Percentiles rank a stretch among this genome's conserved stretches.
Evolutionary conservation across 2,113 vertebrate genomes (phyloP).

Genomic region (Gambusia affinis): DNA sequence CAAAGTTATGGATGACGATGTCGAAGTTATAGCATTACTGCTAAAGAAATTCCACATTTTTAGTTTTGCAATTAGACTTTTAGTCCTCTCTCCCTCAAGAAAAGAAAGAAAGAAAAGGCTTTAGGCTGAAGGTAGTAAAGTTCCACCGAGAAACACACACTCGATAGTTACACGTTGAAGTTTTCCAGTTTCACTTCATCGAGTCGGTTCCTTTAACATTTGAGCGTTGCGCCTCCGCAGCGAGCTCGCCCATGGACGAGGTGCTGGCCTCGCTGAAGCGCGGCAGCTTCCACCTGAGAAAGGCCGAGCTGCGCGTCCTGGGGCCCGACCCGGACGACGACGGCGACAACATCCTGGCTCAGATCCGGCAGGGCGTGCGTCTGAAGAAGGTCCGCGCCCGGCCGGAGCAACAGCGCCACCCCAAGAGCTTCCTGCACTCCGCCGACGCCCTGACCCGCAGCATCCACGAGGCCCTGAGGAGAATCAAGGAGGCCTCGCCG

Average conservation of each 20-base stretch:
- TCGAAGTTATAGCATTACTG: too few species aligned
- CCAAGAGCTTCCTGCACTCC: slow-evolving; percentile 84
- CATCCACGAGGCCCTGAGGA: slow-evolving; percentile 94
- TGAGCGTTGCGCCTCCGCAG: slow-evolving; percentile 66
- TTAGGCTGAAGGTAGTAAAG: too few species aligned
- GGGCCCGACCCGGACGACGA: slow-evolving; percentile 93
- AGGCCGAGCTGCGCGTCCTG: slow-evolving; percentile 93
- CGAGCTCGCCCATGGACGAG: slow-evolving; percentile 98
- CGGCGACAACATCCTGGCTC: slow-evolving; percentile 95
- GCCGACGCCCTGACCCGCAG: slow-evolving; percentile 93
- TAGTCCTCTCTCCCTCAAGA: too few species aligned
- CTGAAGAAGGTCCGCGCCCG: slow-evolving; percentile 89
- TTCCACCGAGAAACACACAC: too few species aligned
- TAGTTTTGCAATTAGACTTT: too few species aligned
- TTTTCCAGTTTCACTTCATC: background rate
- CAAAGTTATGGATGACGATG: too few species aligned
- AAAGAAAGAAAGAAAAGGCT: too few species aligned
- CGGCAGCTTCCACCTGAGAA: slow-evolving; percentile 95
- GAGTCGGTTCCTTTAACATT: background rate
- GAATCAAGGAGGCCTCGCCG: slow-evolving; percentile 97
- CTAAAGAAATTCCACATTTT: too few species aligned
- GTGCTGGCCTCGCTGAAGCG: slow-evolving; percentile 96
- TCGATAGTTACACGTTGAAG: too few species aligned
- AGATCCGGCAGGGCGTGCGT: slow-evolving; percentile 95
- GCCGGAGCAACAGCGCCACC: slow-evolving; percentile 86